Evolutionary conservation across 2,888 invertebrate species (phyloP).

Genomic region (Nemotelus pantherinus): DNA sequence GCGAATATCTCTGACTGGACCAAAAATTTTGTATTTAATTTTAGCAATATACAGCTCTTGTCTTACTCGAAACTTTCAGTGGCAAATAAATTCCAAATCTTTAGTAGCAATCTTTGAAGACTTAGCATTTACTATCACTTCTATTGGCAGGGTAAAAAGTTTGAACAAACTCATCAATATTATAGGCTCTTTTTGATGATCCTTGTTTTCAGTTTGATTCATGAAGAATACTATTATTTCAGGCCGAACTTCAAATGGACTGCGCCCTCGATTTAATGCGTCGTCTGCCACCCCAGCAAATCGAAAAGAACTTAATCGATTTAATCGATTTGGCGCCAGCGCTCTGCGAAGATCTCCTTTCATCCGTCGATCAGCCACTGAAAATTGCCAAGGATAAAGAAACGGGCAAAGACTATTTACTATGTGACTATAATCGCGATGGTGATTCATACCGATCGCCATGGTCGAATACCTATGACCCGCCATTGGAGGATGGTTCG

Average conservation of each 20-base stretch:
- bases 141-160: no score
- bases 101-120: no score
- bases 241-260: conserved; percentile 98
- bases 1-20: no score
- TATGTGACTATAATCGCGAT: conserved; percentile 99
- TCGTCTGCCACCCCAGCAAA: conserved; percentile 97
- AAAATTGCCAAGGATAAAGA: conserved; percentile 96
- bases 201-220: no score
- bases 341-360: conserved; percentile 95
- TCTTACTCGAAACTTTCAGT: no score
- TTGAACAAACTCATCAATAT: no score
- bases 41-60: no score
- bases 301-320: conserved; percentile 97
- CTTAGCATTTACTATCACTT: no score
- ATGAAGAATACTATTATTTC: conserved; percentile 55
- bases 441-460: conserved; percentile 98
- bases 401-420: conserved; percentile 94
- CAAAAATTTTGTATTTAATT: no score
- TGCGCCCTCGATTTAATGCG: conserved; percentile 99
- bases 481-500: conserved; percentile 96
- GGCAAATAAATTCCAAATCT: no score
- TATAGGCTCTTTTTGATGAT: no score
- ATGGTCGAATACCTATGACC: conserved; percentile 99
- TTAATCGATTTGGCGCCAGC: conserved; percentile 95
- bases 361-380: conserved; percentile 97